Base-by-base conservation (phyloP, 2,797 vertebrate species). In the Malurus splendens region DNA sequence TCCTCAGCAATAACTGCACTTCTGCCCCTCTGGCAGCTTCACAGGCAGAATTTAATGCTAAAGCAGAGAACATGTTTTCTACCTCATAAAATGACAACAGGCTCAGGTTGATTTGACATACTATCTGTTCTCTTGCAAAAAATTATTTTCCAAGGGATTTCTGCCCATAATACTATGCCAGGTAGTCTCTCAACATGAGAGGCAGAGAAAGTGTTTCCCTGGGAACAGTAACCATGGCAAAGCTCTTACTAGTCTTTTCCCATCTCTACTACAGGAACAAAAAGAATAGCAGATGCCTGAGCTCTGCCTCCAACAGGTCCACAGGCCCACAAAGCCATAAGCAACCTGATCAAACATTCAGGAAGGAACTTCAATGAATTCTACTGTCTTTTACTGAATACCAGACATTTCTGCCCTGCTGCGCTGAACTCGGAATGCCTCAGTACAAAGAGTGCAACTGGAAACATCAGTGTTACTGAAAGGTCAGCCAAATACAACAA, bases 141-240 rank as follows among this genome's bases (percentile, higher is more conserved):
- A 82, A 65, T 42, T 0, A 82, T 87, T 94, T 93, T 90, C 68
- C 57, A 73, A 76, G 82, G 93, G 47, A 81, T 92, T 94, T 92
- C 80, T 1, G 0, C 17, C 30, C 54, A 64, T 76, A 86, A 66
- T 38, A 56, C 36, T 44, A 13, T 28, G 50, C 48, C 74, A 87
- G 90, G 74, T 82, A 80, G 64, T 86, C 50, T 89, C 87, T 86
- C 67, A 86, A 54, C 45, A 36, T 17, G 20, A 77, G 52, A 91
- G 42, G 70, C 87, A 90, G 81, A 76, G 64, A 80, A 82, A 55
- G 64, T 55, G 89, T 94, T 94, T 90, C 92, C 91, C 90, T 92
- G 89, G 89, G 91, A 96, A 93, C 76, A 39, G 79, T 87, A 95
- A 91, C 92, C 77, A 91, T 92, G 91, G 94, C 74, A 90, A 89